Conservation (phyloP, 2,113 vertebrate genomes). For the Lichenostomus cassidix region DNA sequence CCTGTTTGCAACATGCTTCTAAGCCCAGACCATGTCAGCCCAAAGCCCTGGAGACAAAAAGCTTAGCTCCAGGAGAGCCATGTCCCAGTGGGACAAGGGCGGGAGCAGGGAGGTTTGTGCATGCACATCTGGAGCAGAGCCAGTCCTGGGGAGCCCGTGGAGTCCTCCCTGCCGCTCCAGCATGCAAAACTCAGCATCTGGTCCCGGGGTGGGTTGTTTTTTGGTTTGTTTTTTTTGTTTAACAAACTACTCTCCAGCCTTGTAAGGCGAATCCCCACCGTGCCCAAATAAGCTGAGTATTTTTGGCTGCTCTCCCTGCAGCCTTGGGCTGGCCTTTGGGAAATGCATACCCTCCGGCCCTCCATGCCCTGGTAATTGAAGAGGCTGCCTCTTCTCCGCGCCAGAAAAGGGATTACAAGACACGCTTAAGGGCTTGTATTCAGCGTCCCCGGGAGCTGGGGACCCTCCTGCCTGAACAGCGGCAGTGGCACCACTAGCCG, state of each 20-base stretch:
- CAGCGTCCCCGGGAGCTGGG: neutral
- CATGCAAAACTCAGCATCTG: neutral
- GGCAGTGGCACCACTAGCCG: neutral
- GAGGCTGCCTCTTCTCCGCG: neutral
- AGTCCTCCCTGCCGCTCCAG: neutral
- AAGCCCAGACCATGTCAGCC: neutral
- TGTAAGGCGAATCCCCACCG: neutral
- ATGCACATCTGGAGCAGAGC: neutral
- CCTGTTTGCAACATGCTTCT: neutral
- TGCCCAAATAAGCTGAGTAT: conserved; percentile 32
- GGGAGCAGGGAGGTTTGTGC: neutral
- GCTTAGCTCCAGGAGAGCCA: fast-evolving
- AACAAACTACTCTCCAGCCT: conserved; percentile 8
- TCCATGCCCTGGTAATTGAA: conserved; percentile 22
- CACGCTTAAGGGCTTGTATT: conserved; percentile 33
- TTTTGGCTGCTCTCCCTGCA: conserved; percentile 30
- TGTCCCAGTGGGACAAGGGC: too few species aligned
- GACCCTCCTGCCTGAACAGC: neutral
- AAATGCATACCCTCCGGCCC: conserved; percentile 21
- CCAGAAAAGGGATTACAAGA: conserved; percentile 50
- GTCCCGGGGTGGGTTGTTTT: neutral
- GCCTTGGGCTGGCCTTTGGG: conserved; percentile 34
- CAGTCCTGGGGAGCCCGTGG: fast-evolving
- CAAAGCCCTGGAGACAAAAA: fast-evolving
- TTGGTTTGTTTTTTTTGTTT: neutral